phyloP scores from a whole-genome alignment of 1,140 invertebrate genomes.

The Anthonomus grandis region DNA sequence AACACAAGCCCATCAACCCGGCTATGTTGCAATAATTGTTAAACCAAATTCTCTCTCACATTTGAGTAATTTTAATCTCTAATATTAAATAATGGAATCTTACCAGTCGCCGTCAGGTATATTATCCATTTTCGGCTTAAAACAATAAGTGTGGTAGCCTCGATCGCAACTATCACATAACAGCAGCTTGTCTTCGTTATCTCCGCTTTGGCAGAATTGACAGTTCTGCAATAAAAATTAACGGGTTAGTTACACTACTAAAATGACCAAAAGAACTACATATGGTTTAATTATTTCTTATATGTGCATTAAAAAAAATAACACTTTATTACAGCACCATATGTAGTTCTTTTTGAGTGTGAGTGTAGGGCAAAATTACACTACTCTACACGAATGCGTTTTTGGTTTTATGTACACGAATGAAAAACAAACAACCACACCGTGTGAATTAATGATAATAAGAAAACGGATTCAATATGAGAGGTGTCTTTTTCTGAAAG shows the following conservation, averaged over 20 bases:
- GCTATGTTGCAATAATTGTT: no score
- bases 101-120: constrained; percentile 97
- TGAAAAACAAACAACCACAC: background rate
- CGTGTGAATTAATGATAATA: background rate
- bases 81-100: constrained; percentile 39
- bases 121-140: constrained; percentile 93
- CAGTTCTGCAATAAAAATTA: constrained; percentile 84
- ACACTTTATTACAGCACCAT: no score
- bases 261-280: no score
- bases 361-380: background rate
- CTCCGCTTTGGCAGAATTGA: constrained; percentile 93
- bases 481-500: no score
- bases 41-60: no score
- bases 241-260: no score
- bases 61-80: no score
- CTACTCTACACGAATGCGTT: background rate
- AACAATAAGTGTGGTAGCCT: constrained; percentile 97
- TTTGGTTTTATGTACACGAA: background rate
- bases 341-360: no score
- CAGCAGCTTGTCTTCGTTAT: constrained; percentile 92
- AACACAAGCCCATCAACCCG: no score
- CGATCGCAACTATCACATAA: constrained; percentile 97
- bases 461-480: no score
- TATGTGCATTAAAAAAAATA: no score
- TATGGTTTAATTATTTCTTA: no score